Conservation (phyloP, 2,113 vertebrate genomes). For the Ploceus nigricollis region DNA sequence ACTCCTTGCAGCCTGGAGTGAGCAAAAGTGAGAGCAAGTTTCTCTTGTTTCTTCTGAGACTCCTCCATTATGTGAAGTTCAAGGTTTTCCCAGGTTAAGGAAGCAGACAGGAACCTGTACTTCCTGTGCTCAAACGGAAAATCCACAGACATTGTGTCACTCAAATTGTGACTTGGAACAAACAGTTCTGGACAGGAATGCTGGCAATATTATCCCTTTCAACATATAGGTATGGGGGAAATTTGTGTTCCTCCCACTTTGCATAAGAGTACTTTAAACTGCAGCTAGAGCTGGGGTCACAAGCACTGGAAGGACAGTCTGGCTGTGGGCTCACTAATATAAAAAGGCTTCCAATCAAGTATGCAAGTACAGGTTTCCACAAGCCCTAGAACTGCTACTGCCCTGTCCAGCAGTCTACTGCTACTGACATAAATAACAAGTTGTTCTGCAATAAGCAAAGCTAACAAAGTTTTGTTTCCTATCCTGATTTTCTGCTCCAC, state of each 20-base stretch:
- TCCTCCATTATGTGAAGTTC: neutral
- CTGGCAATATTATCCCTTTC: neutral
- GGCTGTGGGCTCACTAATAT: neutral
- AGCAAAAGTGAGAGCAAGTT: neutral
- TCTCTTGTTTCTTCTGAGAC: neutral
- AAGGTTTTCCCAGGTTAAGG: neutral
- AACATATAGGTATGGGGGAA: neutral
- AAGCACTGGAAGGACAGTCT: neutral
- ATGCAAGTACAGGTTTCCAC: neutral
- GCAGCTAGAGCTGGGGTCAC: neutral
- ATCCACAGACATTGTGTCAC: neutral
- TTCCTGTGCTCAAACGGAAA: neutral
- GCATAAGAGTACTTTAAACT: neutral
- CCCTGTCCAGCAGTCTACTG: neutral
- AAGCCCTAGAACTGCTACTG: neutral
- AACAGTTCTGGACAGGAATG: neutral
- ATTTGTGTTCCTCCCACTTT: neutral
- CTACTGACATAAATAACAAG: neutral
- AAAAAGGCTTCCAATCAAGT: neutral
- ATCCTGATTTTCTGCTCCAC: neutral
- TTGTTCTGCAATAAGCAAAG: neutral
- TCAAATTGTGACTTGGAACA: neutral
- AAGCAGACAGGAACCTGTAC: neutral
- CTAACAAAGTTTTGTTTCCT: neutral
- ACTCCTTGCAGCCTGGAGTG: neutral